phyloP scores from a whole-genome alignment of 2,888 invertebrate species.

The Anorthoa munda region DNA sequence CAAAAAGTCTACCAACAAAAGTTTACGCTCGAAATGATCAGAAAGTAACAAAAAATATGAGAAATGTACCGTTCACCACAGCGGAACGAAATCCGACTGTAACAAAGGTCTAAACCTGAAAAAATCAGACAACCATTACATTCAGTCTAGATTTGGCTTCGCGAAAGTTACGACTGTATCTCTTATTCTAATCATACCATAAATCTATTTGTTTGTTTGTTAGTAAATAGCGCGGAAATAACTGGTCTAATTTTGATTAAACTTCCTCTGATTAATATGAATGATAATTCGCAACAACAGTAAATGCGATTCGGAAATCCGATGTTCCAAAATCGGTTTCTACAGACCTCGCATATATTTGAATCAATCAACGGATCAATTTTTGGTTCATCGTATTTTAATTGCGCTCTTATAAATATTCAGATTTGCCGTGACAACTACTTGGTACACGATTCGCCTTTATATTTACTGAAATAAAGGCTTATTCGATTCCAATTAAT shows the following conservation, averaged over 20 bases:
- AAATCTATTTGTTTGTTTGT: conserved; percentile 24
- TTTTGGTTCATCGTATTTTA: conserved; percentile 35
- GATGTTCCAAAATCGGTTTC: conserved; percentile 19
- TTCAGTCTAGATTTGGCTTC: conserved; percentile 52
- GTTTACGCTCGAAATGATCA: conserved; percentile 59
- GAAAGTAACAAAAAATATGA: conserved; percentile 64
- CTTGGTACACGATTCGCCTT: not conserved
- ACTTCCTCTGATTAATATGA: conserved; percentile 6
- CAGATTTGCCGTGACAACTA: not conserved
- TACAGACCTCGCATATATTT: conserved; percentile 15
- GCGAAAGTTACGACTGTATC: conserved; percentile 35
- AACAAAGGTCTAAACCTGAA: conserved; percentile 48
- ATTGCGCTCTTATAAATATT: conserved; percentile 39
- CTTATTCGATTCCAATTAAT: not conserved
- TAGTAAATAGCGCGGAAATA: conserved; percentile 16
- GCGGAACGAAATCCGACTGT: conserved; percentile 37
- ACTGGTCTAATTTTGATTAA: conserved; percentile 5
- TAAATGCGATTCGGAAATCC: conserved; percentile 10
- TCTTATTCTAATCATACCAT: conserved; percentile 23
- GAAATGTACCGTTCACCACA: conserved; percentile 49
- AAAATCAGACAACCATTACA: conserved; percentile 44
- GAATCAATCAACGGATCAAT: conserved; percentile 31
- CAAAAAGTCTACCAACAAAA: conserved; percentile 32
- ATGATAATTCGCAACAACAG: conserved; percentile 2
- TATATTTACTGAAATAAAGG: not conserved